Percentiles rank a stretch among this genome's conserved stretches.
These are phyloP conservation scores for Tetrax tetrax DNA, from an alignment of 2,113 vertebrate genomes.

Conservation along the genomic window DNA sequence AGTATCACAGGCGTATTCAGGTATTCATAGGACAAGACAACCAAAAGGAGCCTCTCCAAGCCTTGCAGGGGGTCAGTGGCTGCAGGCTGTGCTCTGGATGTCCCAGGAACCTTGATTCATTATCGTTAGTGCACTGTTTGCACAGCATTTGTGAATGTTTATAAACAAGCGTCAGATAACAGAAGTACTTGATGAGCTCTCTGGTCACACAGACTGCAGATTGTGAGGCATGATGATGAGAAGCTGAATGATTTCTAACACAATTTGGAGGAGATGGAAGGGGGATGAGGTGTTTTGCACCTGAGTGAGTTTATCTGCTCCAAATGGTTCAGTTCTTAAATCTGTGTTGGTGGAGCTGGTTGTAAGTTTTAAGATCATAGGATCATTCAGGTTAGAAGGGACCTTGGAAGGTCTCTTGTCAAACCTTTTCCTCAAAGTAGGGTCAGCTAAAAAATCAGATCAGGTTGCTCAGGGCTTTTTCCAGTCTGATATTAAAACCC, in stretches of 20 bases:
- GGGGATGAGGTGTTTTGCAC: background rate
- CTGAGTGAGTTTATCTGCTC: background rate
- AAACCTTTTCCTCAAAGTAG: background rate
- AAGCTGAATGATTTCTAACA: background rate
- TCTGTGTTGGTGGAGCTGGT: background rate
- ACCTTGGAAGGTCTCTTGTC: background rate
- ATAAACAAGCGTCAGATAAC: constrained; percentile 37
- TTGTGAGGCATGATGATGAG: background rate
- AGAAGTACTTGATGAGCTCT: constrained; percentile 18
- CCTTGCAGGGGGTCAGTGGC: background rate
- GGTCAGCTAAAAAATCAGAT: background rate
- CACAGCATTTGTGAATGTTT: constrained; percentile 21
- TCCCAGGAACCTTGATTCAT: background rate
- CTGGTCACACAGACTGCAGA: background rate
- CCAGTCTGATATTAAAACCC: background rate
- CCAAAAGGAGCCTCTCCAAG: background rate
- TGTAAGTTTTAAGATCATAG: background rate
- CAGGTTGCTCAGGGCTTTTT: background rate
- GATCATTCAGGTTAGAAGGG: background rate
- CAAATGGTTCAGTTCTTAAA: background rate
- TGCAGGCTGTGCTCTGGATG: background rate
- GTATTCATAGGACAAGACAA: background rate
- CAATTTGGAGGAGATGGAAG: background rate
- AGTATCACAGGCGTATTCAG: background rate
- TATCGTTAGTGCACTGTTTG: background rate